Conservation (phyloP, 2,113 vertebrate genomes). For the Trichomycterus rosablanca region DNA sequence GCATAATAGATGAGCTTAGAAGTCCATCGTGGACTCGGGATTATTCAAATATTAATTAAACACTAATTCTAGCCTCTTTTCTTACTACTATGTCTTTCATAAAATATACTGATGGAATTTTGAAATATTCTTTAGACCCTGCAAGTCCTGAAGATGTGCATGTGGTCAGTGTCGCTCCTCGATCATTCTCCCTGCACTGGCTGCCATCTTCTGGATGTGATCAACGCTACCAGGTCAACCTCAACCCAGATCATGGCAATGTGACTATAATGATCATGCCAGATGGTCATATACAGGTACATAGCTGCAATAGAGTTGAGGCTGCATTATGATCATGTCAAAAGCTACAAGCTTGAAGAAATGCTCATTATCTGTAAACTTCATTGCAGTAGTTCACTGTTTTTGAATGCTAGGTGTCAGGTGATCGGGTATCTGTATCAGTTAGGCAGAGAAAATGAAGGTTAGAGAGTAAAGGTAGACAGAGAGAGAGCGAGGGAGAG, state of each 20-base stretch:
- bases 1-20: too few relatives aligned
- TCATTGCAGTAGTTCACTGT: too few relatives aligned
- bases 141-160: constrained; percentile 28
- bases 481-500: constrained; percentile 62
- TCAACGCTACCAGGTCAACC: constrained; percentile 18
- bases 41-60: too few relatives aligned
- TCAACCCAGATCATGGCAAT: constrained; percentile 35
- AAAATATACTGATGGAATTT: too few relatives aligned
- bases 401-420: constrained; percentile 76
- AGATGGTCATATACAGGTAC: constrained; percentile 33
- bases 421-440: constrained; percentile 47
- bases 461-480: constrained; percentile 10
- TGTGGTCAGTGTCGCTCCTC: constrained; percentile 26
- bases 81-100: too few relatives aligned
- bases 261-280: constrained; percentile 19
- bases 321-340: too few relatives aligned
- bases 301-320: background rate
- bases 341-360: background rate
- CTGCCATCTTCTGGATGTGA: constrained; percentile 36
- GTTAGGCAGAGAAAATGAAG: constrained; percentile 35
- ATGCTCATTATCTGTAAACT: too few relatives aligned
- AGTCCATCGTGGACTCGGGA: too few relatives aligned
- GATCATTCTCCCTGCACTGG: constrained; percentile 40
- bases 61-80: too few relatives aligned
- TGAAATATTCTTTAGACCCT: constrained; percentile 32